These are phyloP conservation scores for Oreonectes daqikongensis DNA, from an alignment of 2,797 vertebrate genomes.

Conservation along the genomic window DNA sequence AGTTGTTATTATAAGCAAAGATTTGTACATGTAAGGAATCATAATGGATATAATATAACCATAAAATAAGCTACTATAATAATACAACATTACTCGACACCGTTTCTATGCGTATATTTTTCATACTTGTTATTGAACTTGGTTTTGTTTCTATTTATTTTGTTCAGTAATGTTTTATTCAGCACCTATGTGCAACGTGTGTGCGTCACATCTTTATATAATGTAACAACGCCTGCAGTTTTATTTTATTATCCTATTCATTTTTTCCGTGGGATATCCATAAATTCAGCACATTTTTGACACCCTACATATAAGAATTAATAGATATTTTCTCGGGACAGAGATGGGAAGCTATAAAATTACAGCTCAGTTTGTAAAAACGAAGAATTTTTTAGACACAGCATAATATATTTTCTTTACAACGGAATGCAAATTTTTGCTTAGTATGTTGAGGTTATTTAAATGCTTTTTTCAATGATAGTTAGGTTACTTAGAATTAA, in stretches of 20 bases:
- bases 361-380: no score
- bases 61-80: no score
- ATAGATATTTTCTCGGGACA: background rate
- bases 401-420: background rate
- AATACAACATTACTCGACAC: no score
- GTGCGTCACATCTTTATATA: background rate
- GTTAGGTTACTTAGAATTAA: slow-evolving; percentile 73
- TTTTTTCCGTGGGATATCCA: no score
- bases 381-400: background rate
- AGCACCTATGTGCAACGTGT: background rate
- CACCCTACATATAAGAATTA: background rate
- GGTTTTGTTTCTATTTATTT: background rate
- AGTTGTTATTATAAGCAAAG: no score
- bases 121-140: background rate
- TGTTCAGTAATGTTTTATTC: background rate
- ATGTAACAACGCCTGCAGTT: slow-evolving; percentile 5
- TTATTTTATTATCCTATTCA: no score
- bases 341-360: no score
- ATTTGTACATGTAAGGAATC: no score
- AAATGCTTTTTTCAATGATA: slow-evolving; percentile 74
- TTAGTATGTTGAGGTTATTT: slow-evolving; percentile 74
- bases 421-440: slow-evolving; percentile 57
- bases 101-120: background rate
- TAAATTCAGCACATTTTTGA: background rate
- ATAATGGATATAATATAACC: no score